A percentile compares a stretch with the other conserved stretches of the same genome.
phyloP scores from a whole-genome alignment of 2,888 invertebrate species.

The Ligdia adustata region DNA sequence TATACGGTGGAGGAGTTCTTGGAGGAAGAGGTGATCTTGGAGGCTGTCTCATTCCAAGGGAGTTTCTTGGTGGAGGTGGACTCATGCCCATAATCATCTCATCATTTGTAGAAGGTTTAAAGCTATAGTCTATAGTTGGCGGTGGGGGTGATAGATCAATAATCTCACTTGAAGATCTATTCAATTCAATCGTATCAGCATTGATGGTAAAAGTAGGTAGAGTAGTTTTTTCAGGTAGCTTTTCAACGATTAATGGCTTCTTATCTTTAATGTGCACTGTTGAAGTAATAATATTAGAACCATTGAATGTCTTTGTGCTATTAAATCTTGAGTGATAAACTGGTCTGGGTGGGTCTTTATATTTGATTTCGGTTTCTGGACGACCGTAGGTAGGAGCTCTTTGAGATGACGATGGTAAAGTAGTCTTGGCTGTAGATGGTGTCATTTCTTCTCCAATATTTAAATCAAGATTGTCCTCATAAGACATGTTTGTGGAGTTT shows the following conservation, averaged over 20 bases:
- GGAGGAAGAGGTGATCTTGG: constrained; percentile 55
- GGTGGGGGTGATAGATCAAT: constrained; percentile 81
- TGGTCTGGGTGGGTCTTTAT: constrained; percentile 54
- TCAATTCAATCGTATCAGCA: constrained; percentile 49
- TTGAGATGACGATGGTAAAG: constrained; percentile 43
- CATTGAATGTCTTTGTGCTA: constrained; percentile 52
- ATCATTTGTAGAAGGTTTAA: constrained; percentile 71
- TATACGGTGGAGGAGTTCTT: constrained; percentile 64
- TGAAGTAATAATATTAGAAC: constrained; percentile 76
- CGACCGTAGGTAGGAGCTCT: constrained; percentile 41
- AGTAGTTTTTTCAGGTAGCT: constrained; percentile 57
- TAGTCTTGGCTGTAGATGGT: constrained; percentile 44
- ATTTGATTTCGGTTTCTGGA: constrained; percentile 47
- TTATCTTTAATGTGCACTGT: constrained; percentile 74
- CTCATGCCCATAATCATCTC: constrained; percentile 83
- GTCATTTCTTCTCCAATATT: constrained; percentile 76
- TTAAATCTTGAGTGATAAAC: constrained; percentile 50
- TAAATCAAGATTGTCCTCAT: constrained; percentile 70
- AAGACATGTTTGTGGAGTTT: constrained; percentile 67
- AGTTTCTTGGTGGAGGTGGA: constrained; percentile 75
- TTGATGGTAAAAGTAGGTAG: constrained; percentile 63
- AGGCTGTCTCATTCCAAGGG: constrained; percentile 55
- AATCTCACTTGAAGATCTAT: constrained; percentile 69
- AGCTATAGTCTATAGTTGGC: constrained; percentile 69
- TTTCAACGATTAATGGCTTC: constrained; percentile 71